phyloP scores from a whole-genome alignment of 2,797 vertebrate species.

The Sarcophilus harrisii region DNA sequence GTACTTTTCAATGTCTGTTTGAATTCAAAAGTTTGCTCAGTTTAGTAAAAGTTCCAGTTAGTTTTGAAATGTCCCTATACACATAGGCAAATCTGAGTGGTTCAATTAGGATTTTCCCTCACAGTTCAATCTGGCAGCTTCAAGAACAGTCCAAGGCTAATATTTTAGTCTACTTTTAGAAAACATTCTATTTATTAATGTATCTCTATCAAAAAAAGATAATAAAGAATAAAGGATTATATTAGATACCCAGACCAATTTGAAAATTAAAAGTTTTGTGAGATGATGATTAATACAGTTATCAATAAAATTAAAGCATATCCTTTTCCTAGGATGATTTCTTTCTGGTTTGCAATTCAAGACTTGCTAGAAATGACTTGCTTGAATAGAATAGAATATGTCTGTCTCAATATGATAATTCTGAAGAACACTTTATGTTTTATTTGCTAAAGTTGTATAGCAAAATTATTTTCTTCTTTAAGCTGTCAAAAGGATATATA shows the following conservation, averaged over 20 bases:
- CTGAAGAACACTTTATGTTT: slow-evolving; percentile 48
- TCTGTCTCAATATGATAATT: slow-evolving; percentile 54
- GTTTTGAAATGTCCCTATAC: neutral
- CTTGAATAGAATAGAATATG: slow-evolving; percentile 36
- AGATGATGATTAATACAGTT: slow-evolving; percentile 36
- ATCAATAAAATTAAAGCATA: slow-evolving; percentile 27
- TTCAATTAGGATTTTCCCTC: slow-evolving; percentile 14
- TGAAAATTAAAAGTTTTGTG: slow-evolving; percentile 56
- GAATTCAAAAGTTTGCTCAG: neutral
- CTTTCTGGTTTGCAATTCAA: slow-evolving; percentile 66
- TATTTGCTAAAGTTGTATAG: slow-evolving; percentile 59
- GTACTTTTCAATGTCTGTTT: neutral
- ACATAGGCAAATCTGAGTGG: neutral
- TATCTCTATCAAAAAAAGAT: slow-evolving; percentile 19
- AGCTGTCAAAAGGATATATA: slow-evolving; percentile 46
- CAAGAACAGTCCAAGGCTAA: neutral
- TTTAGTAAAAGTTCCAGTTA: neutral
- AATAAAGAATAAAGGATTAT: neutral
- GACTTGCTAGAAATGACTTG: slow-evolving; percentile 46
- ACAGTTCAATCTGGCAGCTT: neutral
- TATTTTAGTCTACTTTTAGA: slow-evolving; percentile 38
- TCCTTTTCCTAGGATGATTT: slow-evolving; percentile 14
- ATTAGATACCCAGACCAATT: neutral
- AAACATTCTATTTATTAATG: neutral
- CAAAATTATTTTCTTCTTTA: slow-evolving; percentile 62